Percentiles rank a stretch among this genome's conserved stretches.
Evolutionary conservation across 2,888 invertebrate genomes (phyloP).

Genomic region (Eilema griseolum): DNA sequence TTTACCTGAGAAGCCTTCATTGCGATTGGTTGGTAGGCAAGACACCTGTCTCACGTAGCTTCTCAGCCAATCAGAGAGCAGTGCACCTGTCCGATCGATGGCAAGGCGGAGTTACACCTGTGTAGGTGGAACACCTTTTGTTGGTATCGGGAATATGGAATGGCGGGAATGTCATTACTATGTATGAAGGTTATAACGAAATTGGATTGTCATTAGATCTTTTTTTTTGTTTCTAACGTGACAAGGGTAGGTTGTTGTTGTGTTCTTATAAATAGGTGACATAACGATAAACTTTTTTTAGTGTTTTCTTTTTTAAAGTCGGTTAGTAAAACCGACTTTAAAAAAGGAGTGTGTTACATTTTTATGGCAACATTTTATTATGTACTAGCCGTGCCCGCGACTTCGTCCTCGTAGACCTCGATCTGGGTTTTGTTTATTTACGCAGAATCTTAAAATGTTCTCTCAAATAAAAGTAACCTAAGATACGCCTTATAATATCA

Average conservation of each 20-base stretch:
- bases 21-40: conserved; percentile 59
- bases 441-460: no score
- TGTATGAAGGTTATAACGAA: no score
- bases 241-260: background rate
- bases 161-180: background rate
- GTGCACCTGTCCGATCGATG: conserved; percentile 72
- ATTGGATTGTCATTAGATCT: no score
- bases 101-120: conserved; percentile 61
- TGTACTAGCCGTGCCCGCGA: no score
- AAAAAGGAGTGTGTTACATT: background rate
- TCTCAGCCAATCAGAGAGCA: conserved; percentile 62
- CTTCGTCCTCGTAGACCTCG: no score
- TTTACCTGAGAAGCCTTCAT: conserved; percentile 40
- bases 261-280: background rate
- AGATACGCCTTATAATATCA: no score
- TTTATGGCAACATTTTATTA: background rate
- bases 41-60: conserved; percentile 69
- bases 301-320: no score
- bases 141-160: background rate
- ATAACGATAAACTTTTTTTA: background rate
- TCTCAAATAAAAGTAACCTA: no score
- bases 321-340: no score
- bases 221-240: background rate
- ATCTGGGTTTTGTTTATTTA: no score
- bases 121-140: conserved; percentile 39